Base-by-base conservation (phyloP, 2,888 invertebrate species). In the Zootermopsis nevadensis region DNA sequence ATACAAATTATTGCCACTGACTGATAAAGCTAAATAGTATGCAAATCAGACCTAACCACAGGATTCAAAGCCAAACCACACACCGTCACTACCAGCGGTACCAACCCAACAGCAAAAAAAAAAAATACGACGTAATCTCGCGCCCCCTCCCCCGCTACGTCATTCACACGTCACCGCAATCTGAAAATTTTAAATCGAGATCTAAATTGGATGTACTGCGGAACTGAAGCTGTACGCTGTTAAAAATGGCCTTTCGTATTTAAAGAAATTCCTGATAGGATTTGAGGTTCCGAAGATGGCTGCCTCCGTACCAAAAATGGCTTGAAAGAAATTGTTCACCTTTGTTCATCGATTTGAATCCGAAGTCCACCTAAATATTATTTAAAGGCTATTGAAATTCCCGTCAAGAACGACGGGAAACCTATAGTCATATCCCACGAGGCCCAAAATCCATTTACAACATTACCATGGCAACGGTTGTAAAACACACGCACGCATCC, bases 71-170 rank as follows among this genome's bases (percentile, higher is more conserved):
- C 79, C 74, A 74, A 74, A 74, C 74, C 74, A 74, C 74, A 74
- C 74, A 74, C 74, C 79, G 79, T 66, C 53, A 77, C 69, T 24
- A 66, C 66, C 69, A 53, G 33, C 82, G 53, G 74, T 55, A 72
- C 55, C 53, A 35, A 35, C 60, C 35, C 82, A 35, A 42, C 24
- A n/a, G n/a, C n/a, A n/a, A n/a, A n/a, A 80, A 6, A 67, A 33
- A 81, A 80, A 80, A 81, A 72, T 69, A 15, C 81, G 81, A 81
- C 72, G 72, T 69, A 81, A 89, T 89, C 87, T 88, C 87, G 87
- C 88, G 87, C 88, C 87, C 87, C 87, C 87, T 87, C 88, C 87
- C 86, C 86, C 85, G 55, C 60, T 38, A 79, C 79, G 79, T 79
- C 79, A 76, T 74, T 84, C 84, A 81, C 85, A 82, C 83, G 84